These are phyloP conservation scores for Campodea augens DNA, from an alignment of 1,140 invertebrate species.

Conservation along the genomic window DNA sequence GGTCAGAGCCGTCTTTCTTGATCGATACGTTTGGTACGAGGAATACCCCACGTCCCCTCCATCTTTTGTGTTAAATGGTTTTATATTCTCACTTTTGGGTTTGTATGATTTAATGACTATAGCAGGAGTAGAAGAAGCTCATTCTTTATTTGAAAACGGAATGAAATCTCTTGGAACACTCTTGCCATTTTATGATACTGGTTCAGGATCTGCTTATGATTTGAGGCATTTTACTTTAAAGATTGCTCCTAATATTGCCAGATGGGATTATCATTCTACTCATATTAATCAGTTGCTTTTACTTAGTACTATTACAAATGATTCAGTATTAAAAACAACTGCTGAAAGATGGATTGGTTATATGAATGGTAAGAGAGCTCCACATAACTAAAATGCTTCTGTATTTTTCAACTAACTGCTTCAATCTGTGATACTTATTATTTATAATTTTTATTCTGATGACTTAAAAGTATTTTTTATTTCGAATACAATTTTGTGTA, in stretches of 20 bases:
- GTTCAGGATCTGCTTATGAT: constrained; percentile 92
- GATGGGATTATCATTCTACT: constrained; percentile 97
- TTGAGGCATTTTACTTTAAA: constrained; percentile 76
- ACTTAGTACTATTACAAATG: constrained; percentile 67
- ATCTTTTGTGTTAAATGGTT: constrained; percentile 94
- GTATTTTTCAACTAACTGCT: too few species aligned
- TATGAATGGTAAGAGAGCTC: constrained; percentile 80
- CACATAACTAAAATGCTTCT: constrained; percentile 73
- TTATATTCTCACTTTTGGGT: constrained; percentile 93
- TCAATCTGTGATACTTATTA: too few species aligned
- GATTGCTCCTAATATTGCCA: constrained; percentile 71
- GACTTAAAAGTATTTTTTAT: too few species aligned
- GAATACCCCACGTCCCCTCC: constrained; percentile 93
- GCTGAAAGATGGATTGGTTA: constrained; percentile 89
- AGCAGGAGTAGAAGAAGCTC: constrained; percentile 43
- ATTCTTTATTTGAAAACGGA: constrained; percentile 61
- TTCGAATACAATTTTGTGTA: too few species aligned
- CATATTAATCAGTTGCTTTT: constrained; percentile 91
- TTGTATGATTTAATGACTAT: constrained; percentile 75
- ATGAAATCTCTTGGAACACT: constrained; percentile 75
- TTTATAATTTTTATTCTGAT: too few species aligned
- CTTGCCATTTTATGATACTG: constrained; percentile 84
- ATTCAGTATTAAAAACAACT: constrained; percentile 60
- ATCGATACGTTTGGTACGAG: constrained; percentile 80
- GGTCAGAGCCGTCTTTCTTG: constrained; percentile 63